phyloP scores from a whole-genome alignment of 2,888 invertebrate species.

The Amiota communis region DNA sequence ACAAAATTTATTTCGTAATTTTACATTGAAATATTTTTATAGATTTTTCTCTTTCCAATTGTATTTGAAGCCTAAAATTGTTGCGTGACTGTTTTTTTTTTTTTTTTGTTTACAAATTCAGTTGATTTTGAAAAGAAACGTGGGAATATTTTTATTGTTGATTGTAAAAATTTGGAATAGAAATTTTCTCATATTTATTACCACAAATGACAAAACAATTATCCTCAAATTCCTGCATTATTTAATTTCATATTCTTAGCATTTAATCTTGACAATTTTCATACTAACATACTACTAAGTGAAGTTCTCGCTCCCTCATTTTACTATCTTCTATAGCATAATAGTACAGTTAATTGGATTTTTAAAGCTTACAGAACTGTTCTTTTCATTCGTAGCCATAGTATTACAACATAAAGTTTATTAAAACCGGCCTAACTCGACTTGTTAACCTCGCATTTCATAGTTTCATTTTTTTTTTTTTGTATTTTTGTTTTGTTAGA shows the following conservation, averaged over 20 bases:
- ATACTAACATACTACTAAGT: too few species aligned
- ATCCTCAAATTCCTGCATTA: too few species aligned
- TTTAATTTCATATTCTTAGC: too few species aligned
- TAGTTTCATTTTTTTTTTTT: neutral
- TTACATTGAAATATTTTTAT: conserved; percentile 13
- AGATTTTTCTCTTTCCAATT: conserved; percentile 10
- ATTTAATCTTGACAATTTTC: too few species aligned
- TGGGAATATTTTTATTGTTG: conserved; percentile 13
- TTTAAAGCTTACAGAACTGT: neutral
- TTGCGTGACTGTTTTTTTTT: conserved; percentile 13
- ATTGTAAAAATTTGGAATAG: too few species aligned
- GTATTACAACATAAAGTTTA: neutral
- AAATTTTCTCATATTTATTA: too few species aligned
- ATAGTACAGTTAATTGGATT: too few species aligned
- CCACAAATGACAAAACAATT: too few species aligned
- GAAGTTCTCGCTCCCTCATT: too few species aligned
- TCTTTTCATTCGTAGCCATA: neutral
- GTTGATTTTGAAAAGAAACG: neutral
- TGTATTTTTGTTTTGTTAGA: neutral
- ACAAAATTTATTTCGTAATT: conserved; percentile 53
- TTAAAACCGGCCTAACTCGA: conserved; percentile 19
- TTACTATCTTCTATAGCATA: neutral
- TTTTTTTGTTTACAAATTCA: neutral
- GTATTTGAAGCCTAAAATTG: neutral
- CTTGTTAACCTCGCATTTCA: conserved; percentile 39